A percentile compares a stretch with the other conserved stretches of the same genome.
Evolutionary conservation across 2,797 vertebrate species (phyloP).

Genomic region (Sternotherus odoratus): DNA sequence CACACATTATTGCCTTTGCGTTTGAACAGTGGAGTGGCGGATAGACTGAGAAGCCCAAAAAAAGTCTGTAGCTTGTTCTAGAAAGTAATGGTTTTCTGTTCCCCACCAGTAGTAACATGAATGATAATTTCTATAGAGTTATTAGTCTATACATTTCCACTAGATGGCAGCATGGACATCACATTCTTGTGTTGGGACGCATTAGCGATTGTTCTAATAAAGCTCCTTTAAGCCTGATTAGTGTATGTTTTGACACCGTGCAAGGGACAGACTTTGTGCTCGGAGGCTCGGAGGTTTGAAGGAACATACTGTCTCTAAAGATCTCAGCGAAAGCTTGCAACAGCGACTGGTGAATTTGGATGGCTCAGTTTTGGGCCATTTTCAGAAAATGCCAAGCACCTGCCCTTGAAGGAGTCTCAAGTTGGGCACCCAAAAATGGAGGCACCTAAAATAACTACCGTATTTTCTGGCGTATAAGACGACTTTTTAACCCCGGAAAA

Average conservation of each 20-base stretch:
- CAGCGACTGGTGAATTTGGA: background rate
- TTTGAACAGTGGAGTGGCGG: background rate
- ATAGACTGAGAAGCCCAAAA: background rate
- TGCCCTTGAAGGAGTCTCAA: background rate
- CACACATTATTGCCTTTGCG: background rate
- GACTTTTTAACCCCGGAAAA: too few relatives aligned
- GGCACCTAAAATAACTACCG: background rate
- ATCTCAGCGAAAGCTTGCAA: background rate
- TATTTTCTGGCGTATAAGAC: too few relatives aligned
- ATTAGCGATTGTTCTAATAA: background rate
- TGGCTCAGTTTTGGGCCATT: background rate
- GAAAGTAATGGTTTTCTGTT: background rate
- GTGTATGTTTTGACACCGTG: background rate
- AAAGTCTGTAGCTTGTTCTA: background rate
- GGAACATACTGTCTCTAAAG: fast-evolving
- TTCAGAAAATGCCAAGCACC: background rate
- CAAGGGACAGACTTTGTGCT: background rate
- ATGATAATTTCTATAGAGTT: background rate
- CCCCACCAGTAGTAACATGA: background rate
- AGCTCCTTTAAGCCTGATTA: background rate
- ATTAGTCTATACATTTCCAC: background rate
- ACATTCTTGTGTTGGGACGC: background rate
- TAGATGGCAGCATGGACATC: background rate
- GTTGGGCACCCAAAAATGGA: background rate
- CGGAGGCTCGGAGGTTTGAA: background rate